Conservation (phyloP, 2,113 vertebrate genomes). For the Xerus inauris region DNA sequence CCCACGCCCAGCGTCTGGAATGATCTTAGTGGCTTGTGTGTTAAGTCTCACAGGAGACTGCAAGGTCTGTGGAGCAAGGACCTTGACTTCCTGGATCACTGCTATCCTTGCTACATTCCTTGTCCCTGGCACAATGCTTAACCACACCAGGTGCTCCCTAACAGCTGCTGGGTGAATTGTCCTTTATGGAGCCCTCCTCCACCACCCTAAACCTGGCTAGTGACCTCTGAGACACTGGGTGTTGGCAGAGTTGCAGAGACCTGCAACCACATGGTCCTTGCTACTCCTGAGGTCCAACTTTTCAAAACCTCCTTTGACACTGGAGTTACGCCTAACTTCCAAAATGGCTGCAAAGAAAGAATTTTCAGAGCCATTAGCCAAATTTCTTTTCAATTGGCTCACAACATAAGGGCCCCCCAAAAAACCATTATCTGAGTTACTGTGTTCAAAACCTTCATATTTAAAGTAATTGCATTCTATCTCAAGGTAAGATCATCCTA, state of each 20-base stretch:
- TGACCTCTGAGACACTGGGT: neutral
- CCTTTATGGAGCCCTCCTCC: neutral
- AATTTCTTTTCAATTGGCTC: neutral
- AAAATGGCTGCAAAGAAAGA: neutral
- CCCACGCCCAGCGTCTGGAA: no score
- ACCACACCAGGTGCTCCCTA: neutral
- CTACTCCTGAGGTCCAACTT: neutral
- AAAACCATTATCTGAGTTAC: neutral
- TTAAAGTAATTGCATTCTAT: neutral
- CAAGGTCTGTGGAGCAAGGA: neutral
- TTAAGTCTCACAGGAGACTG: fast-evolving
- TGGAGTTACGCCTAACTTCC: neutral
- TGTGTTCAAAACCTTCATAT: neutral
- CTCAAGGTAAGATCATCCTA: neutral
- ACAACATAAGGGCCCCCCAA: neutral
- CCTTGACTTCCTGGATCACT: no score
- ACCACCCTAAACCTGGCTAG: neutral
- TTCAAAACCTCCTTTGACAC: neutral
- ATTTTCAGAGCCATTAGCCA: neutral
- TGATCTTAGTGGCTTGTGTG: neutral
- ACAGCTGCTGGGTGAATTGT: neutral
- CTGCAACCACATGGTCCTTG: neutral
- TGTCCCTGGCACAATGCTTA: neutral
- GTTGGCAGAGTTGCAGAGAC: neutral
- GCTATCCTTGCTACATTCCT: no score